Evolutionary conservation across 2,113 vertebrate genomes (phyloP).

Genomic region (Rostratula benghalensis): DNA sequence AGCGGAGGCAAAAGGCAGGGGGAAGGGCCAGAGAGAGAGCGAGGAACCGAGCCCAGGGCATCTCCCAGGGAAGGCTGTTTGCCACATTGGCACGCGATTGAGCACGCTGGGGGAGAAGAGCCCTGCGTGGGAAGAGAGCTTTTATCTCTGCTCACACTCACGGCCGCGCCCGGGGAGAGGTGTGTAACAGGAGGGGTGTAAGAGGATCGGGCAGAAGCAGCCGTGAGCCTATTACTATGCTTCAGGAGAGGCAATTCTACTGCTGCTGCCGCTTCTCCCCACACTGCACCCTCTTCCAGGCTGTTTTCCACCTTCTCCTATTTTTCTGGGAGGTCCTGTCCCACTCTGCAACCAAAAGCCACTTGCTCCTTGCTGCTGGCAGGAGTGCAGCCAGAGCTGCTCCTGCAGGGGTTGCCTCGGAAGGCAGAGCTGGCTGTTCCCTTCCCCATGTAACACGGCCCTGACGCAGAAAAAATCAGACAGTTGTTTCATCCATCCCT

Average conservation of each 20-base stretch:
- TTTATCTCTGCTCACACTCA: conserved; percentile 46
- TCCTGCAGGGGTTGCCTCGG: background rate
- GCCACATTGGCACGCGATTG: background rate
- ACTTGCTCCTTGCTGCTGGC: background rate
- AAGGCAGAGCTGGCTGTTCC: background rate
- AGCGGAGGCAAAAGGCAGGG: background rate
- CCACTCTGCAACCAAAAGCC: background rate
- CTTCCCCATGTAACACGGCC: background rate
- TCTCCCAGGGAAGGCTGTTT: background rate
- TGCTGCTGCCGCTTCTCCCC: background rate
- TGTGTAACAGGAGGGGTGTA: background rate
- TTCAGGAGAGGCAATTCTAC: background rate
- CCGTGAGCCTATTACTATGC: background rate
- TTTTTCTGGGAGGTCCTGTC: background rate
- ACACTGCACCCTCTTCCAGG: background rate
- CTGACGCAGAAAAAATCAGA: background rate
- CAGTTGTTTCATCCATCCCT: background rate
- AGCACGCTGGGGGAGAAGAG: background rate
- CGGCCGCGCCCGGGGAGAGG: background rate
- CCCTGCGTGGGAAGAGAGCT: background rate
- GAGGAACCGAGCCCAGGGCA: background rate
- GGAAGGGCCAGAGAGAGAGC: background rate
- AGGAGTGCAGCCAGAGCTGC: background rate
- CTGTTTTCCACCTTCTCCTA: background rate
- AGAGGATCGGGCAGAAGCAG: background rate